Percentiles rank a stretch among this genome's conserved stretches.
Evolutionary conservation across 2,113 vertebrate genomes (phyloP).

Genomic region (Menidia beryllina): DNA sequence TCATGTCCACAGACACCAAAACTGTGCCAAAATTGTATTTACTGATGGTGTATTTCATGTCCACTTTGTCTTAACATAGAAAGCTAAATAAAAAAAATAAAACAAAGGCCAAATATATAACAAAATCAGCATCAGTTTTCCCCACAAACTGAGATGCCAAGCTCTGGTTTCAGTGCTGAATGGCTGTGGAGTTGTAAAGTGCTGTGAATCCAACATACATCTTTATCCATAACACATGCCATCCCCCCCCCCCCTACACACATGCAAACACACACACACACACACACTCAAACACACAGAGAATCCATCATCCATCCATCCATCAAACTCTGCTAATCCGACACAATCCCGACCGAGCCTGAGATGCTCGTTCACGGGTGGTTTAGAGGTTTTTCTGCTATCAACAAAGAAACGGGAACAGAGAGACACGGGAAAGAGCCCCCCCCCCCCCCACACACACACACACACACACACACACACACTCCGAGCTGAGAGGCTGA

Average conservation of each 20-base stretch:
- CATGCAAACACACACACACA: no score
- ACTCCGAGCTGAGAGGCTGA: conserved; percentile 64
- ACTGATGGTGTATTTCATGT: background rate
- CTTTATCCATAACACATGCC: no score
- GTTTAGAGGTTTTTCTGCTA: conserved; percentile 73
- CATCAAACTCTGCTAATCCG: conserved; percentile 53
- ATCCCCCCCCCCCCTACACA: no score
- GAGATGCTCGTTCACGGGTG: conserved; percentile 65
- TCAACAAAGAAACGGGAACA: conserved; percentile 52
- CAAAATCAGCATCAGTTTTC: conserved; percentile 1
- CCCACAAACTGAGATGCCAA: background rate
- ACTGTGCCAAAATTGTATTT: no score
- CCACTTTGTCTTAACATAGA: background rate
- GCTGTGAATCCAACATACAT: conserved; percentile 13
- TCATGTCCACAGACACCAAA: conserved; percentile 26
- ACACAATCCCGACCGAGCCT: conserved; percentile 64
- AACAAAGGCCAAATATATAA: background rate
- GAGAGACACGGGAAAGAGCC: conserved; percentile 47
- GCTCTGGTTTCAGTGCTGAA: background rate
- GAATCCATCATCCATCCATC: conserved; percentile 24
- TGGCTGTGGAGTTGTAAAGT: conserved; percentile 5
- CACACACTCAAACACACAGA: no score
- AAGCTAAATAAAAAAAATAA: no score
- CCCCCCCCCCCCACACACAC: conserved; percentile 57
- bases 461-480: no score